Conservation (phyloP, 2,797 vertebrate species). For the Silurus aristotelis region DNA sequence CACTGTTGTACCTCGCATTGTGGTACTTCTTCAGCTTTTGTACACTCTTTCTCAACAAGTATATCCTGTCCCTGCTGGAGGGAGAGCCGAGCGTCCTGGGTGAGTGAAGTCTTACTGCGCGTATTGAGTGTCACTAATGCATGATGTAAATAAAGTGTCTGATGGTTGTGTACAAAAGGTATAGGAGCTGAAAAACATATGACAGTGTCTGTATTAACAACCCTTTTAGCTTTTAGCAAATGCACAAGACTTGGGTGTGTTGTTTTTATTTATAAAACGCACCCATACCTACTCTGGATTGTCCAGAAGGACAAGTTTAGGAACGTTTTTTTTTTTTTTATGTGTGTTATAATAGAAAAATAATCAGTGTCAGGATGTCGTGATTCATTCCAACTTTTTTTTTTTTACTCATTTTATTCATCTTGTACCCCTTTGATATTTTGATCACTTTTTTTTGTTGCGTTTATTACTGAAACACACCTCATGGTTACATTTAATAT, state of each 20-base stretch:
- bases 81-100: conserved; percentile 95
- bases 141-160: not conserved
- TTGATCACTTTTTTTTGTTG: no score
- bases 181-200: not conserved
- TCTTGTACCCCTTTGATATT: not conserved
- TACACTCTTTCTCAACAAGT: conserved; percentile 97
- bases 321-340: no score
- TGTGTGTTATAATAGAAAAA: no score
- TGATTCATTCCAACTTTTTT: not conserved
- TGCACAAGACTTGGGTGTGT: not conserved
- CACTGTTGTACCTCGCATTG: conserved; percentile 82
- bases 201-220: not conserved
- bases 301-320: not conserved
- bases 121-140: not conserved
- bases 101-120: conserved; percentile 60
- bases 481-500: no score
- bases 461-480: no score
- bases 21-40: conserved; percentile 99
- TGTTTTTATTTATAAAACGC: no score
- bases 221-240: not conserved
- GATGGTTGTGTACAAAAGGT: not conserved
- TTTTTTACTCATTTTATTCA: not conserved
- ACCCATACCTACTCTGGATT: not conserved
- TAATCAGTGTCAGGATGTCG: no score
- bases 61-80: conserved; percentile 91